Conservation (phyloP, 2,113 vertebrate genomes). For the Motacilla alba region DNA sequence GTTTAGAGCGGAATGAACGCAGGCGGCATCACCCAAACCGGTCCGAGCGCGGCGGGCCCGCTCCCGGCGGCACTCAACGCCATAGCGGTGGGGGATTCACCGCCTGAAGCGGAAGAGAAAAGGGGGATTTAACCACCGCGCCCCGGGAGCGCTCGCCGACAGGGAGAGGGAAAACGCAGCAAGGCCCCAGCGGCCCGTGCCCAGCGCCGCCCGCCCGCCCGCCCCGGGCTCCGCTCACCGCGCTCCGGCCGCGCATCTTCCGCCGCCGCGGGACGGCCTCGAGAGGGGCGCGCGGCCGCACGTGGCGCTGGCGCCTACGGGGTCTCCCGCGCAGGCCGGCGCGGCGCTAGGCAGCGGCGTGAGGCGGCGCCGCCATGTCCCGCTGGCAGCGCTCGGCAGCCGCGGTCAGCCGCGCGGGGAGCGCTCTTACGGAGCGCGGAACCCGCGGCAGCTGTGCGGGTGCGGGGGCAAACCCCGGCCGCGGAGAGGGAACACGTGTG, state of each 20-base stretch:
- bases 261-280: neutral
- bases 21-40: no score
- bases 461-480: no score
- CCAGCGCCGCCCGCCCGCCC: neutral
- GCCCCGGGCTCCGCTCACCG: neutral
- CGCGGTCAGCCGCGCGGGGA: rapidly evolving
- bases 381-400: rapidly evolving
- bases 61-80: neutral
- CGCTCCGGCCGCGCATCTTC: neutral
- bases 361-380: neutral
- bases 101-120: no score
- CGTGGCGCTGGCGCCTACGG: neutral
- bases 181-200: neutral
- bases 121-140: no score
- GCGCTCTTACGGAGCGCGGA: neutral
- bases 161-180: no score
- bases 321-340: neutral
- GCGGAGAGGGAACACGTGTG: rapidly evolving
- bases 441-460: rapidly evolving
- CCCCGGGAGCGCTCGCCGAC: no score
- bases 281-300: neutral
- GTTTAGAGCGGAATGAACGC: rapidly evolving
- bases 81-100: no score
- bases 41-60: no score
- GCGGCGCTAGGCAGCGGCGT: neutral